Conservation (phyloP, 2,797 vertebrate species). For the Pseudotriccus pelzelni region DNA sequence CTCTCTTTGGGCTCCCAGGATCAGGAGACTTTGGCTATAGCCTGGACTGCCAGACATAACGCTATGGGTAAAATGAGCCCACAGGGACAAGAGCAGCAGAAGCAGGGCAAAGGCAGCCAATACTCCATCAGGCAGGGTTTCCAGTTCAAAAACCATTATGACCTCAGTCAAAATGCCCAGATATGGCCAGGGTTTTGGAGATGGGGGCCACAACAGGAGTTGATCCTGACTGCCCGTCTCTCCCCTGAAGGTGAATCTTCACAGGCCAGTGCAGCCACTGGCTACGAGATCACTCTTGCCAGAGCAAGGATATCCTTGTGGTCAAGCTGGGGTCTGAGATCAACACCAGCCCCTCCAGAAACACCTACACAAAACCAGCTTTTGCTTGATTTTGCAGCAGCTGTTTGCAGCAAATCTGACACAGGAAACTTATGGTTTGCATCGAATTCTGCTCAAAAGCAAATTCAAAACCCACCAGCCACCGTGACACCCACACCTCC, state of each 20-base stretch:
- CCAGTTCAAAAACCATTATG: background rate
- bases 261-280: background rate
- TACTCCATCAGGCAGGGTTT: background rate
- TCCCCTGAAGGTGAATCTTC: background rate
- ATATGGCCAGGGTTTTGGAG: background rate
- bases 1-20: background rate
- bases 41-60: background rate
- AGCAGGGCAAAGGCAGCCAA: background rate
- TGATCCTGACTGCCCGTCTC: background rate
- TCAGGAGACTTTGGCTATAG: background rate
- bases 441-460: background rate
- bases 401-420: background rate
- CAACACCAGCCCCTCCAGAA: background rate
- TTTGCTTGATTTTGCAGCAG: background rate
- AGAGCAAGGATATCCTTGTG: background rate
- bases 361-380: background rate
- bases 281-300: fast-evolving
- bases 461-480: background rate
- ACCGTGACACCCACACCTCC: background rate
- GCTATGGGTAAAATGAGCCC: background rate
- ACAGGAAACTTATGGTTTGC: background rate
- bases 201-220: background rate
- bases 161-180: background rate
- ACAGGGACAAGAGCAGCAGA: background rate
- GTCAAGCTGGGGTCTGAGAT: background rate